Evolutionary conservation across 2,797 vertebrate species (phyloP).

Genomic region (Cephalopachus bancanus): DNA sequence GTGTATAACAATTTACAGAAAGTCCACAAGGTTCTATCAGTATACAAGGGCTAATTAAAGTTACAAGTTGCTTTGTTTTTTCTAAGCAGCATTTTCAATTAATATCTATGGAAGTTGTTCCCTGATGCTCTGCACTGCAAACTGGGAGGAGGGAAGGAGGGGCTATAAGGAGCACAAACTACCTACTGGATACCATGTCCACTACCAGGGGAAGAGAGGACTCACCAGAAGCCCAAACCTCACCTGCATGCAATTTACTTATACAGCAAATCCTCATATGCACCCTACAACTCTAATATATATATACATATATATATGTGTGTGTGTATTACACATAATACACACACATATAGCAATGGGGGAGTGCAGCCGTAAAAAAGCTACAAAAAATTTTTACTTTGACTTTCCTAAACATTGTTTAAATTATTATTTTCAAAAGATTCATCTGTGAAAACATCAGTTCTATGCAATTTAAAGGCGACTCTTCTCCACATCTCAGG

Average conservation of each 20-base stretch:
- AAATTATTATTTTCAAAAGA: constrained; percentile 47
- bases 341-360: too few species aligned
- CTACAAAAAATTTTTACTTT: not conserved
- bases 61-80: not conserved
- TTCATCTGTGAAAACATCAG: constrained; percentile 7
- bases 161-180: too few species aligned
- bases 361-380: not conserved
- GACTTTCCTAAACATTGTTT: constrained; percentile 10
- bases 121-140: too few species aligned
- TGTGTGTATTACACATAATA: too few species aligned
- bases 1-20: not conserved
- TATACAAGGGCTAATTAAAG: not conserved
- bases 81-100: constrained; percentile 13
- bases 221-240: too few species aligned
- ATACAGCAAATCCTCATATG: too few species aligned
- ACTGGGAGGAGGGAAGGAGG: too few species aligned
- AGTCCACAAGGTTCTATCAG: not conserved
- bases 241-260: too few species aligned
- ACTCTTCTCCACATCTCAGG: not conserved
- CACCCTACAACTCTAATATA: too few species aligned
- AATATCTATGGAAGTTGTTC: not conserved
- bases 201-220: too few species aligned
- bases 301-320: too few species aligned
- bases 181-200: too few species aligned
- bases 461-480: not conserved